These are phyloP conservation scores for Phytoseiulus persimilis DNA, from an alignment of 2,888 invertebrate species.

Conservation along the genomic window DNA sequence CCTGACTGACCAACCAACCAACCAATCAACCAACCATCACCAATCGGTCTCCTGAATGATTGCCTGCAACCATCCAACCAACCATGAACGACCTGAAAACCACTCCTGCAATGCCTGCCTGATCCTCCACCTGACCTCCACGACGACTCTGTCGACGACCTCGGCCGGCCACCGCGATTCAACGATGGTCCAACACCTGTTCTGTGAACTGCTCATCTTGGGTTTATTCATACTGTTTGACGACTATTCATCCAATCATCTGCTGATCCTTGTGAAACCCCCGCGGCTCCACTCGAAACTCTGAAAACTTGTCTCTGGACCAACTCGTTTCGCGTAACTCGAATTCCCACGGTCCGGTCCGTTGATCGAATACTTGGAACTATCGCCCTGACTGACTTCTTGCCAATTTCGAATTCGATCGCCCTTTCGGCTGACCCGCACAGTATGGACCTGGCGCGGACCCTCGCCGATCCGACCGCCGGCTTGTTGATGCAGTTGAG, in stretches of 20 bases:
- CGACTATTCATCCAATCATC: neutral
- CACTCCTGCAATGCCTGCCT: constrained; percentile 5
- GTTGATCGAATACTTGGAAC: neutral
- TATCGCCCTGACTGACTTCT: neutral
- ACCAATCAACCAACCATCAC: constrained; percentile 18
- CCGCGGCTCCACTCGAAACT: neutral
- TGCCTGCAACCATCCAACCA: constrained; percentile 16
- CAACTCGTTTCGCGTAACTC: too few species aligned
- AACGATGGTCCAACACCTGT: neutral
- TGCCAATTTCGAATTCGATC: neutral
- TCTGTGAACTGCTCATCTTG: neutral
- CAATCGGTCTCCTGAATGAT: constrained; percentile 6
- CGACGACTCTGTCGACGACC: neutral
- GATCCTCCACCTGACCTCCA: neutral
- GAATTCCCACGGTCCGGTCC: neutral
- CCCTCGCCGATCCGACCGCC: constrained; percentile 26
- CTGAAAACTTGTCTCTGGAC: neutral
- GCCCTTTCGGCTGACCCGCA: neutral
- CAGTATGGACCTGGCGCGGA: constrained; percentile 34
- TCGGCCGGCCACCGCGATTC: neutral
- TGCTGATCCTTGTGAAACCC: neutral
- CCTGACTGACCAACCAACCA: neutral
- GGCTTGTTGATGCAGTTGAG: constrained; percentile 35
- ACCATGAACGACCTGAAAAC: constrained; percentile 25
- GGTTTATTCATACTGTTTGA: neutral